Evolutionary conservation across 2,888 invertebrate genomes (phyloP), one percentile per base, ranked within the genome.

Genomic region (Melanostoma scalare): DNA sequence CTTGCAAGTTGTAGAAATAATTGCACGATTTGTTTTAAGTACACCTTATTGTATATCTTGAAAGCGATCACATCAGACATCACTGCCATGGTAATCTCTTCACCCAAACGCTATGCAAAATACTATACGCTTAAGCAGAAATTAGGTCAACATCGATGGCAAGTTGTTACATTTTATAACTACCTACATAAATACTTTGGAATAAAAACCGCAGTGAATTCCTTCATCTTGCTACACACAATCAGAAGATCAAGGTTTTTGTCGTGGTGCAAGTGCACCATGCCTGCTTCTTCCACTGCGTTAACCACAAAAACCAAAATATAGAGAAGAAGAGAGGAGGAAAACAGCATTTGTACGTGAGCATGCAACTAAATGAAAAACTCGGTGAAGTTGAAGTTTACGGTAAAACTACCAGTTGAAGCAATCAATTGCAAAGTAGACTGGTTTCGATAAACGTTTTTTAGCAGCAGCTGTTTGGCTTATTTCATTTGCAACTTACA

Each of bases 301-400:
- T 60, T 40, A 67, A 79, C 77, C 56, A 63, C 69, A 56, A 74
- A 61, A 58, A 33, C 50, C 38, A 52, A 61, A 60, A 56, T 36
- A 68, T 56, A 42, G 2, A 63, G 30, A 33, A 53, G 52, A 63
- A 42, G 2, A 63, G 30, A 33, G 53, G 52, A 63, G 33, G 46
- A 61, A 61, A 52, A 44, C 9, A 46, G 3, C 9, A 1, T 30
- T 10, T 36, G 8, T 6, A 61, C 31, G 36, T 31, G 53, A 61
- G 6, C 6, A 68, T 20, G 20, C 20, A 60, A 72, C 42, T 46
- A 52, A 80, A 78, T 58, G 71, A 85, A 86, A 85, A 86, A 87
- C 86, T 87, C 88, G 89, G 88, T 89, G 89, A 90, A 90, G 90
- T 90, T 90, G 90, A 90, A 90, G 90, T 90, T 90, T 90, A 90